Percentiles rank a stretch among this genome's conserved stretches.
phyloP scores from a whole-genome alignment of 1,140 invertebrate genomes.

The Polypedilum pembai region DNA sequence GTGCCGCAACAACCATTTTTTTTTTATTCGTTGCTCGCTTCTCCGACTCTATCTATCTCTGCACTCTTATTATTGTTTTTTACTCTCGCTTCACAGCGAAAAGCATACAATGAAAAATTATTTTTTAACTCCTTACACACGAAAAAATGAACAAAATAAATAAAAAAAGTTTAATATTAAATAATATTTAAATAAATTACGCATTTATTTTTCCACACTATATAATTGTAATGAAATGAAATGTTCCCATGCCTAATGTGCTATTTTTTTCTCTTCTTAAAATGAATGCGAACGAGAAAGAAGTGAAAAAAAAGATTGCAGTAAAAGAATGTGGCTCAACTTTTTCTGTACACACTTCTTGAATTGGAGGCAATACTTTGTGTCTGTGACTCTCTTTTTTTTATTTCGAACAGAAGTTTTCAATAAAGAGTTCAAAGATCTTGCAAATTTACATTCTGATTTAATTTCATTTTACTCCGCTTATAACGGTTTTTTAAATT shows the following conservation, averaged over 20 bases:
- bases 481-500: too few species aligned
- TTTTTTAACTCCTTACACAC: neutral
- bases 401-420: too few species aligned
- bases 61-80: neutral
- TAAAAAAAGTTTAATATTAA: neutral
- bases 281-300: too few species aligned
- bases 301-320: too few species aligned
- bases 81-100: neutral
- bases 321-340: too few species aligned
- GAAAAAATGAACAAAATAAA: neutral
- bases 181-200: slow-evolving; percentile 20
- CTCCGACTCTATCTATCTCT: neutral
- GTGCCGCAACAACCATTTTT: slow-evolving; percentile 24
- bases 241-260: slow-evolving; percentile 5
- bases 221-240: slow-evolving; percentile 14
- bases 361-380: too few species aligned
- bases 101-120: neutral
- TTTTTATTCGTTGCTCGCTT: neutral
- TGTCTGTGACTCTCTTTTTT: too few species aligned
- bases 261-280: neutral
- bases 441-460: too few species aligned
- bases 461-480: too few species aligned
- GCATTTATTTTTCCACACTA: slow-evolving; percentile 12
- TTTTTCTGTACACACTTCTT: too few species aligned
- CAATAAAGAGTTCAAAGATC: too few species aligned